phyloP scores from a whole-genome alignment of 2,888 invertebrate species.

The Lagria hirta region DNA sequence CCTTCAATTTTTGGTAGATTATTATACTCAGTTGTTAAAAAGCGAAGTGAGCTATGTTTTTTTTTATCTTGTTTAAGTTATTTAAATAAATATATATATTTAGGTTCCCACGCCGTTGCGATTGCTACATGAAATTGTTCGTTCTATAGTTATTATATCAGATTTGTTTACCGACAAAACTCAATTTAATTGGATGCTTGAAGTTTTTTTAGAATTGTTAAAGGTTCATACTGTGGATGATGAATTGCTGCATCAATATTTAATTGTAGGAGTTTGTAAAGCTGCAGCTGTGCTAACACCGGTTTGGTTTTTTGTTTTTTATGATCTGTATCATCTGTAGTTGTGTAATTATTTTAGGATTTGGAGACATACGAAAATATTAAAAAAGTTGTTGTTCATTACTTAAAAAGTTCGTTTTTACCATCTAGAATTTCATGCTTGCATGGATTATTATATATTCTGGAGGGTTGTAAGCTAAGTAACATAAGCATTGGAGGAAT shows the following conservation, averaged over 20 bases:
- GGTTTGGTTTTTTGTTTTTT: too few species aligned
- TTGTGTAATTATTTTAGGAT: constrained; percentile 50
- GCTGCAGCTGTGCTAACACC: constrained; percentile 66
- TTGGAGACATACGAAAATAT: constrained; percentile 62
- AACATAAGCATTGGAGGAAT: constrained; percentile 54
- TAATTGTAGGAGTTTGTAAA: constrained; percentile 68
- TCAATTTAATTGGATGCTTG: constrained; percentile 80
- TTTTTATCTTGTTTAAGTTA: constrained; percentile 1
- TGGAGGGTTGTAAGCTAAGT: constrained; percentile 60
- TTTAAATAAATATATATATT: constrained; percentile 28
- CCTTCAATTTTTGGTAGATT: constrained; percentile 86
- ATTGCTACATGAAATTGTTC: constrained; percentile 61
- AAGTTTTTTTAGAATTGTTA: constrained; percentile 66
- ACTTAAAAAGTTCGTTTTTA: constrained; percentile 64
- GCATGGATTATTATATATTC: constrained; percentile 67
- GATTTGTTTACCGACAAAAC: constrained; percentile 74
- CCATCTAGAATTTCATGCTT: constrained; percentile 64
- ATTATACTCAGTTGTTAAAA: constrained; percentile 77
- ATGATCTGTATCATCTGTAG: too few species aligned
- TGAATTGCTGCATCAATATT: constrained; percentile 72
- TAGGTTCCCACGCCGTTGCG: constrained; percentile 54
- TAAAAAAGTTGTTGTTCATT: constrained; percentile 61
- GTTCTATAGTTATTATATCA: constrained; percentile 70
- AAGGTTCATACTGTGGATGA: constrained; percentile 72
- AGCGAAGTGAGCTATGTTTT: constrained; percentile 27